phyloP scores from a whole-genome alignment of 1,140 invertebrate genomes.

The Carcinoscorpius rotundicauda region DNA sequence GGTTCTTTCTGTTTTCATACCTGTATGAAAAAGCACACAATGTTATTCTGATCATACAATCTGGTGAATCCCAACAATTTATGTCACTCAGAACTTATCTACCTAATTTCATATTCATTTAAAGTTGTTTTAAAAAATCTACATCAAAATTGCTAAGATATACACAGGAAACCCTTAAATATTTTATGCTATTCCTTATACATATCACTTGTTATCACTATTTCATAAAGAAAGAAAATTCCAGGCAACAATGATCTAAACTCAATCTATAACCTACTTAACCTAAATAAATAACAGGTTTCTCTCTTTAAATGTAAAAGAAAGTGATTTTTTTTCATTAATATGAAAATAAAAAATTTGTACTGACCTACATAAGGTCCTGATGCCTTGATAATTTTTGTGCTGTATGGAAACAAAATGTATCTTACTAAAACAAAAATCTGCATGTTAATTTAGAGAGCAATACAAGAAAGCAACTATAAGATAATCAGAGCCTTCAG shows the following conservation, averaged over 20 bases:
- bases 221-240: too few relatives aligned
- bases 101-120: background rate
- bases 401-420: slow-evolving; percentile 43
- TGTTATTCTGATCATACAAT: too few relatives aligned
- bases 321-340: background rate
- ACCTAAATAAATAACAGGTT: too few relatives aligned
- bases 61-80: too few relatives aligned
- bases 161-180: background rate
- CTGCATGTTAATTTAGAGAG: background rate
- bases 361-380: slow-evolving; percentile 56
- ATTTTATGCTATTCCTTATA: too few relatives aligned
- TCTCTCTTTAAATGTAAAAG: background rate
- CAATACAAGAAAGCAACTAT: background rate
- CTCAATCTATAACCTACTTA: too few relatives aligned
- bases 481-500: background rate
- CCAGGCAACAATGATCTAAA: too few relatives aligned
- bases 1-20: too few relatives aligned
- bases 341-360: background rate
- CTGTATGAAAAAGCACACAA: too few relatives aligned
- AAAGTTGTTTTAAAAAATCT: background rate
- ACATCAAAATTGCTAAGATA: background rate
- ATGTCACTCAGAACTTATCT: too few relatives aligned
- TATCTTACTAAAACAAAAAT: background rate
- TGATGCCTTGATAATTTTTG: slow-evolving; percentile 79
- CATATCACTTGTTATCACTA: too few relatives aligned